phyloP scores from a whole-genome alignment of 1,140 invertebrate species.

The Pseudomyrmex sp. region DNA sequence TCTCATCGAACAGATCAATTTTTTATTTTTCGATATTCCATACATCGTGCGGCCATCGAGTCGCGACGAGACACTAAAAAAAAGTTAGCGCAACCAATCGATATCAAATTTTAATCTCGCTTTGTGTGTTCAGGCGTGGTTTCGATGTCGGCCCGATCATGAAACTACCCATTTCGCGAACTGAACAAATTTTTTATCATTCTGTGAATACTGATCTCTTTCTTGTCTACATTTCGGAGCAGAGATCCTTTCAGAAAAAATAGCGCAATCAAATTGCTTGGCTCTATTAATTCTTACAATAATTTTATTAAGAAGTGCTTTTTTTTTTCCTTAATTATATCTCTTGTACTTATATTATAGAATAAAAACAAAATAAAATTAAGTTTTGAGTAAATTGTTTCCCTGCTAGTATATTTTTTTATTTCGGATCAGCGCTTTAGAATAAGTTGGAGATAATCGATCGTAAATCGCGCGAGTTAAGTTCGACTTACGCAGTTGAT shows the following conservation, averaged over 20 bases:
- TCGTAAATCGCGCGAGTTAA: neutral
- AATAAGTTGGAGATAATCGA: neutral
- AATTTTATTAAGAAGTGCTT: neutral
- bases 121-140: constrained; percentile 12
- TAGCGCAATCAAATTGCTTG: constrained; percentile 11
- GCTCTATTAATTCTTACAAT: constrained; percentile 23
- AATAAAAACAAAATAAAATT: neutral
- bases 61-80: constrained; percentile 29
- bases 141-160: constrained; percentile 31
- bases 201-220: constrained; percentile 8
- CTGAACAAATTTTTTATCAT: constrained; percentile 54
- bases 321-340: neutral
- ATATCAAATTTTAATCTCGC: constrained; percentile 60
- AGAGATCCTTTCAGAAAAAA: constrained; percentile 38
- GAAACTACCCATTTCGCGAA: constrained; percentile 44
- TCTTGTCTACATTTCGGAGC: constrained; percentile 25
- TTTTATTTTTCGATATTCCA: constrained; percentile 73
- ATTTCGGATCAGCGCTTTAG: neutral
- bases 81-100: constrained; percentile 56
- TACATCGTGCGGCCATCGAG: constrained; percentile 8
- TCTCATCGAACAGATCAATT: constrained; percentile 45
- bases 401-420: neutral
- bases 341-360: neutral
- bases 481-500: neutral
- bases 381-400: neutral